A percentile compares a stretch with the other conserved stretches of the same genome.
phyloP scores from a whole-genome alignment of 1,140 invertebrate species.

The Pseudomyrmex sp. region DNA sequence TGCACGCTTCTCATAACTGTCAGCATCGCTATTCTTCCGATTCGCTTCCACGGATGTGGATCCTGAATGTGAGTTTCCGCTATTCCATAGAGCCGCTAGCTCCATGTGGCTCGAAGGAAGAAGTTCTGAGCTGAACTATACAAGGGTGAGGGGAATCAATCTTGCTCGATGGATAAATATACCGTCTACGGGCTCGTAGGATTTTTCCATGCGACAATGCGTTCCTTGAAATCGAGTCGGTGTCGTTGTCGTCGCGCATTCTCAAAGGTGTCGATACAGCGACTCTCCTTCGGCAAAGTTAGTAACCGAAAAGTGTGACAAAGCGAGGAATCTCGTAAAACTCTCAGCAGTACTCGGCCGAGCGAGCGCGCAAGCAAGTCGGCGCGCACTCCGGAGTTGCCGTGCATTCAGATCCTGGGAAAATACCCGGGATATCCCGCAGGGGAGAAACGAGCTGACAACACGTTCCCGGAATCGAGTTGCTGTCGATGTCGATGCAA shows the following conservation, averaged over 20 bases:
- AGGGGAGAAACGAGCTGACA: slow-evolving; percentile 51
- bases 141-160: slow-evolving; percentile 18
- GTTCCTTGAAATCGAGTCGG: slow-evolving; percentile 46
- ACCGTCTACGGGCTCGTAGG: background rate
- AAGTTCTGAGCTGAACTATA: background rate
- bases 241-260: slow-evolving; percentile 44
- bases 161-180: slow-evolving; percentile 43
- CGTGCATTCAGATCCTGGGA: slow-evolving; percentile 66
- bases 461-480: slow-evolving; percentile 69
- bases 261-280: slow-evolving; percentile 61
- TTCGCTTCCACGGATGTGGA: background rate
- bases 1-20: background rate
- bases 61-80: slow-evolving; percentile 1
- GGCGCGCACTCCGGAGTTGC: slow-evolving; percentile 26
- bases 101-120: background rate
- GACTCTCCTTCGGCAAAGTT: slow-evolving; percentile 53
- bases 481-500: slow-evolving; percentile 58
- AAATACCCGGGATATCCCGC: slow-evolving; percentile 66
- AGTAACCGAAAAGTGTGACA: slow-evolving; percentile 68
- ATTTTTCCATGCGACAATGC: slow-evolving; percentile 52
- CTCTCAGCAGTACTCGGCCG: slow-evolving; percentile 48
- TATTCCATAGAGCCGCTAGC: background rate
- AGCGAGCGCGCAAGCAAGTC: background rate
- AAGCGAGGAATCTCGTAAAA: slow-evolving; percentile 67
- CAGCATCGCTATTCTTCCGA: background rate